Evolutionary conservation across 2,797 vertebrate genomes (phyloP).

Genomic region (Pteropus rufus): DNA sequence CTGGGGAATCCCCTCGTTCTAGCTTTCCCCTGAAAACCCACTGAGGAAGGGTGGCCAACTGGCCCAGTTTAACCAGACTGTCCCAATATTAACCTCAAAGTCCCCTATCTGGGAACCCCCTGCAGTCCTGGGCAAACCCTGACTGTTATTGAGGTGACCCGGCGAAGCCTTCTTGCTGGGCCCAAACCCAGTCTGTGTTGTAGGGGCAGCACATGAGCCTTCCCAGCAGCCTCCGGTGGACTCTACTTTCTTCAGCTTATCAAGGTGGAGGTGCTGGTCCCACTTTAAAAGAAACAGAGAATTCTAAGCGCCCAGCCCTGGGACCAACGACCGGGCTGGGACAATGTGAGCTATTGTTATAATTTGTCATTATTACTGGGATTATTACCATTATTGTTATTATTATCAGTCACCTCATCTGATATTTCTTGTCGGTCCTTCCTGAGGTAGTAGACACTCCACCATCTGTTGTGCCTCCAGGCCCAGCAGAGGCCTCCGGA

Average conservation of each 20-base stretch:
- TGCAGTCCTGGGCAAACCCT: background rate
- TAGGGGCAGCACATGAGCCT: background rate
- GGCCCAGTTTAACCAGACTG: background rate
- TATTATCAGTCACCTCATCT: background rate
- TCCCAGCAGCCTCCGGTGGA: accelerated
- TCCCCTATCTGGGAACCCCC: conserved; percentile 8
- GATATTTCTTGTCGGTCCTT: background rate
- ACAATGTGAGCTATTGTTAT: background rate
- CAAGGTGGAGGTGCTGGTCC: background rate
- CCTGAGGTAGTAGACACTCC: background rate
- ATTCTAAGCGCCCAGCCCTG: background rate
- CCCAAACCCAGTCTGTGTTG: no score
- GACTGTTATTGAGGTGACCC: background rate
- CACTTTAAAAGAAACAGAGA: background rate
- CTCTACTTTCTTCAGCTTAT: background rate
- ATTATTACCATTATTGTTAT: background rate
- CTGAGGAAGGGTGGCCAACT: background rate
- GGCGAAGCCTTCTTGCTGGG: background rate
- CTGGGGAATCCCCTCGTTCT: background rate
- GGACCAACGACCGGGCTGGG: background rate
- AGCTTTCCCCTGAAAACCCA: background rate
- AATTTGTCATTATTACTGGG: background rate
- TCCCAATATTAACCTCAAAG: background rate
- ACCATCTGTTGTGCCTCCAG: no score
- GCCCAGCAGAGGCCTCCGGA: background rate